Base-by-base conservation (phyloP, 1,140 invertebrate species). In the Procambarus virginalis region DNA sequence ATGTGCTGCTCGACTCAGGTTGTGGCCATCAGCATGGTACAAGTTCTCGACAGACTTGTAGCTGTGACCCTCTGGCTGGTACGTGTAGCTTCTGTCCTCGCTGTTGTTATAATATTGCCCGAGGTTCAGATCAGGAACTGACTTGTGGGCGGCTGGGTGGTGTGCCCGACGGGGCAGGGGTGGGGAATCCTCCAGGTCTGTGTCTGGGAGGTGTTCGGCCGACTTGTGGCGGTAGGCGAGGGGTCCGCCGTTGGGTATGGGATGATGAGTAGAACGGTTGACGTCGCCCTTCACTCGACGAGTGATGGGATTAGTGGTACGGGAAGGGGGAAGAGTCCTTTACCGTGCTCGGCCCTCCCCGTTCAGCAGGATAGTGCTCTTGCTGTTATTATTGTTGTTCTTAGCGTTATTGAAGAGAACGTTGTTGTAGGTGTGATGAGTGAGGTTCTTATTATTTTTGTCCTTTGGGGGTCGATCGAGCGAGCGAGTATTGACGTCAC, bases 301-400 rank as follows among this genome's bases (percentile, higher is more conserved):
- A 51, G 64, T 91, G 80, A 91, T 91, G 2, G 90, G 90, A 46
- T 91, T 91, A 20, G 90, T 83, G 17, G 86, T 91, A n/a, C 90
- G 80, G 2, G 90, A 77, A 10, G 86, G 22, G 14, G 86, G 79
- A 93, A 97, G 95, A 0, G 94, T 93, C 75, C 94, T 94, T 0
- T 94, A 94, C 92, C 95, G 90, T 46, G 76, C 76, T 20, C 79
- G 93, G 58, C 95, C 96, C 55, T 91, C 87, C 49, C 88, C 81
- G 68, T 90, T 92, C 34, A 49, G 58, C 14, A n/a, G 9, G 48
- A 3, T 82, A 70, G 12, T 77, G 58, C 82, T 82, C n/a, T 58
- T 58, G 55, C 34, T 49, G 70, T 88, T 91, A 58, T 91, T 91
- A 46, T n/a, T n/a, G n/a, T n/a, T n/a, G n/a, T n/a, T n/a, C n/a